These are phyloP conservation scores for Gephyroberyx darwinii DNA, from an alignment of 2,797 vertebrate genomes.

Conservation along the genomic window DNA sequence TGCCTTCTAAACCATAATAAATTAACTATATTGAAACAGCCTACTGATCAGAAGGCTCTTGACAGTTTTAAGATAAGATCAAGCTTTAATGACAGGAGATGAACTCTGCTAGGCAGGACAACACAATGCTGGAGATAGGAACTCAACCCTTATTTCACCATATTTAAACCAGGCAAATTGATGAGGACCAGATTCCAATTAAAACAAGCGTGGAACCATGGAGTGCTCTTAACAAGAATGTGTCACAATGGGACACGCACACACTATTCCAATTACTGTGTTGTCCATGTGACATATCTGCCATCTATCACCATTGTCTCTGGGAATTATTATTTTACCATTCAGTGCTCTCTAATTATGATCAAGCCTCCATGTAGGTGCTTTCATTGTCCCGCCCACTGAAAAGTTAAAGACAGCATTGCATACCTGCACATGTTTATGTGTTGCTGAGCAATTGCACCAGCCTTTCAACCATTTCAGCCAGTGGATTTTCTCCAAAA, in stretches of 20 bases:
- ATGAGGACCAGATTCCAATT: constrained; percentile 61
- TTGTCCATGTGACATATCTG: constrained; percentile 23
- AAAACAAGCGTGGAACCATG: constrained; percentile 53
- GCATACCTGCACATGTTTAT: too few relatives aligned
- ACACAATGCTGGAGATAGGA: constrained; percentile 5
- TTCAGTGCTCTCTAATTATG: constrained; percentile 62
- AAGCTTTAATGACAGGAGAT: constrained; percentile 27
- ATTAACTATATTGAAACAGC: constrained; percentile 29
- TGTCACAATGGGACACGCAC: constrained; percentile 26
- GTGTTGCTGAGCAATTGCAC: too few relatives aligned
- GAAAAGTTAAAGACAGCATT: neutral
- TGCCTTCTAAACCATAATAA: constrained; percentile 5
- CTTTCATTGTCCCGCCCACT: neutral
- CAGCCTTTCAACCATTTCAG: neutral
- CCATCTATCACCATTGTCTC: constrained; percentile 51
- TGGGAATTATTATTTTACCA: constrained; percentile 55
- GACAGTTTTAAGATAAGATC: constrained; percentile 13
- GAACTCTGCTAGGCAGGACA: constrained; percentile 4
- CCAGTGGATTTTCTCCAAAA: constrained; percentile 16
- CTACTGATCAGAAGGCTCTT: constrained; percentile 36
- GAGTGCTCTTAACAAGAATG: constrained; percentile 48
- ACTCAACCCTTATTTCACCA: constrained; percentile 11
- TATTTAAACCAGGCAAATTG: constrained; percentile 35
- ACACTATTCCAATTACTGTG: constrained; percentile 43
- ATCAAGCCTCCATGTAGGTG: constrained; percentile 8